Evolutionary conservation across 2,797 vertebrate species (phyloP).

Genomic region (Tachyglossus aculeatus): DNA sequence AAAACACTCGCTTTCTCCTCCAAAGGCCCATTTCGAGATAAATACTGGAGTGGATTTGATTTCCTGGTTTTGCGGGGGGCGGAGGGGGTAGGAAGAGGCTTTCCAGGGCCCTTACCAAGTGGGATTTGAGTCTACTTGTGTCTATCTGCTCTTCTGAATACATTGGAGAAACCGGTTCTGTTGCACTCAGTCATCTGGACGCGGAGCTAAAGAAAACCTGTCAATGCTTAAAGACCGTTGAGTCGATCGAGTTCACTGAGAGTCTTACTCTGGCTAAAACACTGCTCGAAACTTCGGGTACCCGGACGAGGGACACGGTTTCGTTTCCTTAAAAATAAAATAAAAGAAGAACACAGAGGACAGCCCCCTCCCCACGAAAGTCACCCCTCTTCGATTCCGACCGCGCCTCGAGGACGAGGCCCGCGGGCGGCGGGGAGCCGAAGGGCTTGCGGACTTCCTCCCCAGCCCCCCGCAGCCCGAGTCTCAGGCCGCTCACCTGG

Average conservation of each 20-base stretch:
- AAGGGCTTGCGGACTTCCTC: background rate
- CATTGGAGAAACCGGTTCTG: constrained; percentile 33
- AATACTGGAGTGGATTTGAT: constrained; percentile 28
- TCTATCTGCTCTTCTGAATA: constrained; percentile 30
- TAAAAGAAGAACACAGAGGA: background rate
- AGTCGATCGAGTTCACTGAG: constrained; percentile 12
- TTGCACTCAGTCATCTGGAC: constrained; percentile 38
- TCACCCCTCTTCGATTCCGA: constrained; percentile 10
- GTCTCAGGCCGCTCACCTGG: background rate
- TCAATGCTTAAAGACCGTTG: constrained; percentile 17
- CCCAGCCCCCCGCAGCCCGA: too few species aligned
- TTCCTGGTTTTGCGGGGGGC: constrained; percentile 24
- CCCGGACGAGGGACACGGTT: background rate
- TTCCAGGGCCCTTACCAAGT: constrained; percentile 11
- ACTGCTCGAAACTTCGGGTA: constrained; percentile 37
- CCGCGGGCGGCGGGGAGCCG: background rate
- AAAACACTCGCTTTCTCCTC: background rate
- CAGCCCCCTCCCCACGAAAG: background rate
- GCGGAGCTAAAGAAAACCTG: constrained; percentile 23
- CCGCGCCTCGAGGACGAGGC: background rate
- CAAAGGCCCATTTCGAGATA: background rate
- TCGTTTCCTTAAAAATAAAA: constrained; percentile 19
- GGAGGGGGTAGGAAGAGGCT: background rate
- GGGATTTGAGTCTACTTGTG: background rate
- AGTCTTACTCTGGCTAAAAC: constrained; percentile 28